Conservation (phyloP, 2,888 invertebrate genomes). For the Phasia obesa region DNA sequence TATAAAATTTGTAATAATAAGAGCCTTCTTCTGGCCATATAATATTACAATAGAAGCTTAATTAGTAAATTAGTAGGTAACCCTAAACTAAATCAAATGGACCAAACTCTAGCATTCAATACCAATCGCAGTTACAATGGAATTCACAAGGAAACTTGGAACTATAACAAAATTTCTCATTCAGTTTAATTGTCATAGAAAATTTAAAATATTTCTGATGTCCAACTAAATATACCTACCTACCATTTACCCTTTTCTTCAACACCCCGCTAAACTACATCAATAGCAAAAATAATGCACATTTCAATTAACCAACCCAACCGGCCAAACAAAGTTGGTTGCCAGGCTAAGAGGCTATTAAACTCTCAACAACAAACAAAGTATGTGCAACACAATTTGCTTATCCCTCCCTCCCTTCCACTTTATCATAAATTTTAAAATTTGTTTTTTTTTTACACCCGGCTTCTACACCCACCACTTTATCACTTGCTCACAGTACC, state of each 20-base stretch:
- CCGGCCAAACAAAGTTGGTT: slow-evolving; percentile 19
- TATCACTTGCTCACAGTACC: slow-evolving; percentile 27
- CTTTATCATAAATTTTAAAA: neutral
- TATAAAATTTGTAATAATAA: too few relatives aligned
- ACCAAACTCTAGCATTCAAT: too few relatives aligned
- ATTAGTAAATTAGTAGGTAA: too few relatives aligned
- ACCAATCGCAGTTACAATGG: too few relatives aligned
- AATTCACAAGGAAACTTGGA: too few relatives aligned
- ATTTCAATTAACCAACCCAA: slow-evolving; percentile 30
- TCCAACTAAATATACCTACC: neutral
- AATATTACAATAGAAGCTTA: too few relatives aligned
- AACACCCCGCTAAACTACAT: slow-evolving; percentile 3
- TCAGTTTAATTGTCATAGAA: too few relatives aligned
- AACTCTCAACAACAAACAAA: slow-evolving; percentile 25
- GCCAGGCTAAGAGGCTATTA: slow-evolving; percentile 28
- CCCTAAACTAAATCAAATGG: too few relatives aligned
- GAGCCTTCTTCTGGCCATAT: too few relatives aligned
- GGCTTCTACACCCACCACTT: slow-evolving; percentile 9
- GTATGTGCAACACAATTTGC: neutral
- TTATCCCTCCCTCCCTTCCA: neutral
- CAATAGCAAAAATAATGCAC: slow-evolving; percentile 52
- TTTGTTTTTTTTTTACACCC: slow-evolving; percentile 26
- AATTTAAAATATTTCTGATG: too few relatives aligned
- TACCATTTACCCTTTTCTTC: neutral
- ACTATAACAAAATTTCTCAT: too few relatives aligned